phyloP scores from a whole-genome alignment of 23 tunicate genomes.

The Ciona savignyi region DNA sequence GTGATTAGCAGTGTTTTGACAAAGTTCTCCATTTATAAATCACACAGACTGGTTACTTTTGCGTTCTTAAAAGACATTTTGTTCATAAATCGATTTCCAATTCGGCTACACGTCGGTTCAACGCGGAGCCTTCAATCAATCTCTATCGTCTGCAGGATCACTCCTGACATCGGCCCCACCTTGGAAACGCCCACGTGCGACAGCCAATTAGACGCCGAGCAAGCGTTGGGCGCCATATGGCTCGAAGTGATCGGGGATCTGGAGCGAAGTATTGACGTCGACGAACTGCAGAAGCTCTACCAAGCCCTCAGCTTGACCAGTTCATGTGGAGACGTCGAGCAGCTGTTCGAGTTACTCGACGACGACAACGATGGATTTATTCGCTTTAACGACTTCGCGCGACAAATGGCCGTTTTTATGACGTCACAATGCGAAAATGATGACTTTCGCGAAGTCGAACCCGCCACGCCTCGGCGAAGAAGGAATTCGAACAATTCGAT shows the following conservation, averaged over 20 bases:
- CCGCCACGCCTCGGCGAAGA: neutral
- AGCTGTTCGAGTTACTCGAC: conserved; percentile 43
- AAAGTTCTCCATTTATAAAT: too few species aligned
- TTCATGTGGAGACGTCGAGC: conserved; percentile 28
- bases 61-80: too few species aligned
- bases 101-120: too few species aligned
- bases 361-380: conserved; percentile 38
- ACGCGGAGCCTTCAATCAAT: too few species aligned
- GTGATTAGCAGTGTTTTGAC: too few species aligned
- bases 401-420: conserved; percentile 32
- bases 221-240: conserved; percentile 48
- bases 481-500: conserved; percentile 5
- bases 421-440: neutral
- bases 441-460: neutral
- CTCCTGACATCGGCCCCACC: too few species aligned
- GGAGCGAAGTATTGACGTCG: conserved; percentile 23
- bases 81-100: too few species aligned
- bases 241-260: conserved; percentile 23
- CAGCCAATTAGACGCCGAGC: conserved; percentile 22
- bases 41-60: too few species aligned
- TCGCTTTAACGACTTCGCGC: conserved; percentile 36
- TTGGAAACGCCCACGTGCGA: neutral
- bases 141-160: too few species aligned
- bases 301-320: conserved; percentile 25
- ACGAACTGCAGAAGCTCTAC: conserved; percentile 33